Percentiles rank a stretch among this genome's conserved stretches.
Evolutionary conservation across 1,140 invertebrate genomes (phyloP).

Genomic region (Euglossa dilemma): DNA sequence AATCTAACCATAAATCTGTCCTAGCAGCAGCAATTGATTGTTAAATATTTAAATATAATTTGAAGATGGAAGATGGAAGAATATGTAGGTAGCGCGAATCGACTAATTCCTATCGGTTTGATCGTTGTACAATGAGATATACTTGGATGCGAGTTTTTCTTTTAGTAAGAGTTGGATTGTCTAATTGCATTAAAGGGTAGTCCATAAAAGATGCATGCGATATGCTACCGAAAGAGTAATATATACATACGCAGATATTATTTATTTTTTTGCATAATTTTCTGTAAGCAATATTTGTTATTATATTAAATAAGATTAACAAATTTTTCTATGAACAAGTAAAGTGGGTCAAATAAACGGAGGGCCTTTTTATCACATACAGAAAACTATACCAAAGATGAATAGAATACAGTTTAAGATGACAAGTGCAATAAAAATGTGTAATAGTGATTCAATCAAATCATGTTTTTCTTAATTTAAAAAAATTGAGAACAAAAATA

Average conservation of each 20-base stretch:
- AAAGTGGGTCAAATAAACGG: background rate
- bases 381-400: conserved; percentile 32
- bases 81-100: conserved; percentile 25
- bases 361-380: background rate
- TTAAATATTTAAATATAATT: background rate
- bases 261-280: conserved; percentile 50
- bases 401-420: conserved; percentile 6
- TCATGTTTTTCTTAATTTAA: background rate
- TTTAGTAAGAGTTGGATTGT: conserved; percentile 55
- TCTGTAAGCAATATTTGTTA: conserved; percentile 17
- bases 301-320: conserved; percentile 31
- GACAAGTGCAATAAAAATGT: conserved; percentile 3
- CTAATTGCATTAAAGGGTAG: conserved; percentile 43
- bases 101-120: conserved; percentile 39
- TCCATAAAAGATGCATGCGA: conserved; percentile 56
- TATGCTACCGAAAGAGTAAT: conserved; percentile 60
- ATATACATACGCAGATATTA: conserved; percentile 53
- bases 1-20: conserved; percentile 35
- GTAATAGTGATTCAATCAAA: background rate
- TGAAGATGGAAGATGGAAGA: too few relatives aligned
- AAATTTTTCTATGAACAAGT: conserved; percentile 22
- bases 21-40: conserved; percentile 16
- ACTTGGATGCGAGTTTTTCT: conserved; percentile 16
- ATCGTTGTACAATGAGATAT: conserved; percentile 49
- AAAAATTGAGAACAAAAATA: background rate